Base-by-base conservation (phyloP, 1,140 invertebrate genomes). In the Ooceraea biroi region DNA sequence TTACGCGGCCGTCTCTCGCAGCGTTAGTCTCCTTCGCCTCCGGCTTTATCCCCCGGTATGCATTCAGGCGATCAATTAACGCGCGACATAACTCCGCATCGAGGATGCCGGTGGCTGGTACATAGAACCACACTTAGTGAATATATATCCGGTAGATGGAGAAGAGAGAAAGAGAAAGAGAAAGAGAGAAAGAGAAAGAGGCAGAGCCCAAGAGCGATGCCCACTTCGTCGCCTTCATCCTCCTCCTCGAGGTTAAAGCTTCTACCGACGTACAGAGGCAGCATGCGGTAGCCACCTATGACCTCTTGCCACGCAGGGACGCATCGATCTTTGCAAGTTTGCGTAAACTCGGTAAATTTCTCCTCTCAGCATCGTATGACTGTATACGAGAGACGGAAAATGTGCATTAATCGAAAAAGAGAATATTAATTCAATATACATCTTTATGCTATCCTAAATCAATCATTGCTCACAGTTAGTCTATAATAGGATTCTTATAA, bases 41-140 rank as follows among this genome's bases (percentile, higher is more conserved):
- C 65, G 60, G 76, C 60, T 86, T 87, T 88, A 76, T 83, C 84
- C 83, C 60, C 72, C 77, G 85, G 83, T 88, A 84, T 66, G 58
- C 50, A 85, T 71, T 86, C 83, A 63, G 82, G 72, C 76, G 55
- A 73, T 69, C 91, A 91, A 92, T 91, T 91, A 90, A 92, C 89
- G 88, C 88, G 86, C 87, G 88, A 92, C 90, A 92, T 90, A 93
- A 93, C 85, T 90, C 84, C 78, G 69, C 90, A 87, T 87, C 86
- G 87, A 85, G 84, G 85, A 83, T 84, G 78, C 80, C 77, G 85
- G 86, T 89, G 82, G 85, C 85, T 85, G 86, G 69, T 92, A 94
- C 93, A 93, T 78, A 91, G 91, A 93, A 93, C 86, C 85, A 93
- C 93, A 94, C 93, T 94, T 94, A 94, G 91, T 84, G 88, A 85